Conservation (phyloP, 2,113 vertebrate species). For the Poeciliopsis occidentalis region DNA sequence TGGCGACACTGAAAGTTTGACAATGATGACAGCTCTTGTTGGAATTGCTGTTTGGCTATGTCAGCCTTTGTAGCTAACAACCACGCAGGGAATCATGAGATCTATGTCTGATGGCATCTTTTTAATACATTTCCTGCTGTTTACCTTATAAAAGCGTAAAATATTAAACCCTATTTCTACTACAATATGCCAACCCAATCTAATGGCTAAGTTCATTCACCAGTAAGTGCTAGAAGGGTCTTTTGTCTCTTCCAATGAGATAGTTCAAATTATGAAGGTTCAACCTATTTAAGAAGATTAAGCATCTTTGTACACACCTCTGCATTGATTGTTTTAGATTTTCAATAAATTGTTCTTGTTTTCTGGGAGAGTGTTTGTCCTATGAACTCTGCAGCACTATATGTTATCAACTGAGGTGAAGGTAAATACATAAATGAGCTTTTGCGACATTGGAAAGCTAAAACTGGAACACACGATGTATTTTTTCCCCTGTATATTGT, state of each 20-base stretch:
- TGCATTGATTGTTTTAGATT: too few species aligned
- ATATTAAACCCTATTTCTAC: background rate
- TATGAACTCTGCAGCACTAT: too few species aligned
- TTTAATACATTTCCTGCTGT: background rate
- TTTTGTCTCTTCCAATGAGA: background rate
- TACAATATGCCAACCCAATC: background rate
- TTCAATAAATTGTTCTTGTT: too few species aligned
- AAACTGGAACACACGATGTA: background rate
- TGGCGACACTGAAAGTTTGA: background rate
- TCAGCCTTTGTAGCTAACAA: background rate
- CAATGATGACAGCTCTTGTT: conserved; percentile 1
- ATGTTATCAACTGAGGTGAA: too few species aligned
- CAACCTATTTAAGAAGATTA: background rate
- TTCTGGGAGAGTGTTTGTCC: too few species aligned
- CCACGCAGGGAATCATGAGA: background rate
- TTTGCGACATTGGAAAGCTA: background rate
- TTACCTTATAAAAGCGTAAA: background rate
- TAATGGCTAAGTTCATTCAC: background rate
- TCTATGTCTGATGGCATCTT: too few species aligned
- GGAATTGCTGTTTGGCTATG: background rate
- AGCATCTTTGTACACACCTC: background rate
- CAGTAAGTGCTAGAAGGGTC: background rate
- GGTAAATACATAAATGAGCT: background rate
- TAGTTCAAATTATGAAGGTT: background rate
- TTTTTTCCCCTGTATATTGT: background rate